A percentile compares a stretch with the other conserved stretches of the same genome.
phyloP scores from a whole-genome alignment of 2,797 vertebrate species.

The Halcyon chelicuti region DNA sequence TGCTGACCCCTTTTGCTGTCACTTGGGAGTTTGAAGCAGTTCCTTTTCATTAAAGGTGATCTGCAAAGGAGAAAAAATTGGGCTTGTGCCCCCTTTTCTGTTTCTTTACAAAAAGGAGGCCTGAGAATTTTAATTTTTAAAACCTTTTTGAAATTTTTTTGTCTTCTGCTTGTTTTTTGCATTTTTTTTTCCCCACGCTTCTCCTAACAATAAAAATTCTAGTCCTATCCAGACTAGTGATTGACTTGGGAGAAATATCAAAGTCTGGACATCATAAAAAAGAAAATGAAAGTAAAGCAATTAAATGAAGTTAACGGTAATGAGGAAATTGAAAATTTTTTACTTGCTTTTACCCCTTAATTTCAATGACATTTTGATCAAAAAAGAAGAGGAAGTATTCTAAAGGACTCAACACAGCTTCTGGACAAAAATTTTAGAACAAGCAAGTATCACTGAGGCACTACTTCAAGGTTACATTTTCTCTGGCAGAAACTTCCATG shows the following conservation, averaged over 20 bases:
- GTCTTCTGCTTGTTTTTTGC: not conserved
- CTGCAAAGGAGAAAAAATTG: not conserved
- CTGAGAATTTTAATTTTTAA: not conserved
- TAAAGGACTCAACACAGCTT: not conserved
- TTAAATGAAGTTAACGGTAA: not conserved
- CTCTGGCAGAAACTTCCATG: not conserved
- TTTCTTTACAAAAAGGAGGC: constrained; percentile 1
- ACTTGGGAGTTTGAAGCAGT: not conserved
- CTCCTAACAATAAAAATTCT: not conserved
- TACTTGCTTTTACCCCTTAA: not conserved
- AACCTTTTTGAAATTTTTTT: not conserved
- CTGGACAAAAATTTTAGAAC: not conserved
- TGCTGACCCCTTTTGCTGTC: constrained; percentile 5
- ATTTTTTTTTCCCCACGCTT: not conserved
- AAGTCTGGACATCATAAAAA: not conserved
- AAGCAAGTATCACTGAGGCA: not conserved
- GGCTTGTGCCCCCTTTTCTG: constrained; percentile 31
- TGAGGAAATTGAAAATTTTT: not conserved
- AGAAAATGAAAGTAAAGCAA: not conserved
- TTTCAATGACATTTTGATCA: not conserved
- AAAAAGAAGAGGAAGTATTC: not conserved
- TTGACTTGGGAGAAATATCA: not conserved
- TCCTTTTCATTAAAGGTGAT: constrained; percentile 13
- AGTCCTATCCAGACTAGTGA: not conserved
- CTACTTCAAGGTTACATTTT: not conserved